Evolutionary conservation across 2,113 vertebrate genomes (phyloP).

Genomic region (Paramormyrops kingsleyae): DNA sequence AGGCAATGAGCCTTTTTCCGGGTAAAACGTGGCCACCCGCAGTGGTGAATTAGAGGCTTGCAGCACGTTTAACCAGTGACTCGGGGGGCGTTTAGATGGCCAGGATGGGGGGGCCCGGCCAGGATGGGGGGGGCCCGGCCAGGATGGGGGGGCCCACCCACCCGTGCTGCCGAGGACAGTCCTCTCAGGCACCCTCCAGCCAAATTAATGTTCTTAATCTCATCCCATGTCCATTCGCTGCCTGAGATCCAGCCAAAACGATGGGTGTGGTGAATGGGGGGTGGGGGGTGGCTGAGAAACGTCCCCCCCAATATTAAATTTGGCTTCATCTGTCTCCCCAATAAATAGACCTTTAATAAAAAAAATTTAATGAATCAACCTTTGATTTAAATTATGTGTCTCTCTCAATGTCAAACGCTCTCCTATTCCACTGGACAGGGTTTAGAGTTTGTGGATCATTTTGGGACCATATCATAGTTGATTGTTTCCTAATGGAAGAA

Average conservation of each 20-base stretch:
- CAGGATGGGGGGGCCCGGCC: neutral
- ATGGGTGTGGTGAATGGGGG: too few species aligned
- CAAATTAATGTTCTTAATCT: slow-evolving; percentile 33
- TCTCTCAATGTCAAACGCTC: neutral
- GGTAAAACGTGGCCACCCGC: neutral
- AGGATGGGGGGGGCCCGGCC: neutral
- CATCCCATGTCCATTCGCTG: slow-evolving; percentile 29
- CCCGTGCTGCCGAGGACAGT: neutral
- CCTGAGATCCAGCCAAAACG: slow-evolving; percentile 28
- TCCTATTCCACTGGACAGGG: neutral
- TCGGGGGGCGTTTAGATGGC: too few species aligned
- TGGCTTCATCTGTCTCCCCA: too few species aligned
- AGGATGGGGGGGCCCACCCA: neutral
- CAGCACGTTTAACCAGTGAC: neutral
- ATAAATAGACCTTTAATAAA: too few species aligned
- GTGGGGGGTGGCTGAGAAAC: too few species aligned
- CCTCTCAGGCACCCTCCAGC: neutral
- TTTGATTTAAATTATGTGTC: too few species aligned
- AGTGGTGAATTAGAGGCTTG: neutral
- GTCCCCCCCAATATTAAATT: too few species aligned
- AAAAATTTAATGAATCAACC: too few species aligned
- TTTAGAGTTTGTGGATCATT: neutral
- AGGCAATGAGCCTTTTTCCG: neutral
- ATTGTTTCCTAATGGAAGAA: neutral
- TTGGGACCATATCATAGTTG: neutral